Percentiles rank a stretch among this genome's conserved stretches.
These are phyloP conservation scores for Eugnorisma glareosa DNA, from an alignment of 2,888 invertebrate species.

Conservation along the genomic window DNA sequence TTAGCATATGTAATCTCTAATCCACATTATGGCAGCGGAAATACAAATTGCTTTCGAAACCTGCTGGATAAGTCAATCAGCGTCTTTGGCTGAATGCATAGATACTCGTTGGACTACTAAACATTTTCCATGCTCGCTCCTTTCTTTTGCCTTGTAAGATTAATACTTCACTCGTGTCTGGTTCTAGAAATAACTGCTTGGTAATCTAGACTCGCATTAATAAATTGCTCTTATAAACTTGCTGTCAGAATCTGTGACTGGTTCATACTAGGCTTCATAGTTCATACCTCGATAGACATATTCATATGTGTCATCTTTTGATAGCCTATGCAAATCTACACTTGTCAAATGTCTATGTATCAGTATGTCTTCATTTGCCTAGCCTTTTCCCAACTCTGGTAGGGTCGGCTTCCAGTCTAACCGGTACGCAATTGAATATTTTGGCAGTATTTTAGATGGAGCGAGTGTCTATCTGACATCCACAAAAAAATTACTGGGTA, in stretches of 20 bases:
- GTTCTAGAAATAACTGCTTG: constrained; percentile 12
- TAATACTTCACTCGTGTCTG: constrained; percentile 9
- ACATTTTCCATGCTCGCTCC: constrained; percentile 35
- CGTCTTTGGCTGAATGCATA: constrained; percentile 30
- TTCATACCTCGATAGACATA: background rate
- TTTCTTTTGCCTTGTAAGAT: constrained; percentile 41
- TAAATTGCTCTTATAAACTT: constrained; percentile 16
- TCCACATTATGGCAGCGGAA: constrained; percentile 52
- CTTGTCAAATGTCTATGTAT: no score
- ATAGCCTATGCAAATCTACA: background rate
- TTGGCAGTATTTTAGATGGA: background rate
- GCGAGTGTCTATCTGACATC: background rate
- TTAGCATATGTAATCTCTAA: constrained; percentile 39
- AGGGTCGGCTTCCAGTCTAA: background rate
- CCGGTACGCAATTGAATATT: background rate
- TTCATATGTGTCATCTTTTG: constrained; percentile 12
- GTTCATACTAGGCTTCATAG: no score
- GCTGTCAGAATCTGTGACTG: constrained; percentile 1
- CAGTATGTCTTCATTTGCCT: background rate
- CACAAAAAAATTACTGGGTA: background rate
- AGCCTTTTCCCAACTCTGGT: background rate
- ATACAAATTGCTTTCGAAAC: constrained; percentile 63
- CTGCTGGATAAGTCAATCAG: constrained; percentile 58
- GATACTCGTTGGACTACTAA: constrained; percentile 35
- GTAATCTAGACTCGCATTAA: constrained; percentile 28